A percentile compares a stretch with the other conserved stretches of the same genome.
These are phyloP conservation scores for Pedetes capensis DNA, from an alignment of 2,113 vertebrate species.

Conservation along the genomic window DNA sequence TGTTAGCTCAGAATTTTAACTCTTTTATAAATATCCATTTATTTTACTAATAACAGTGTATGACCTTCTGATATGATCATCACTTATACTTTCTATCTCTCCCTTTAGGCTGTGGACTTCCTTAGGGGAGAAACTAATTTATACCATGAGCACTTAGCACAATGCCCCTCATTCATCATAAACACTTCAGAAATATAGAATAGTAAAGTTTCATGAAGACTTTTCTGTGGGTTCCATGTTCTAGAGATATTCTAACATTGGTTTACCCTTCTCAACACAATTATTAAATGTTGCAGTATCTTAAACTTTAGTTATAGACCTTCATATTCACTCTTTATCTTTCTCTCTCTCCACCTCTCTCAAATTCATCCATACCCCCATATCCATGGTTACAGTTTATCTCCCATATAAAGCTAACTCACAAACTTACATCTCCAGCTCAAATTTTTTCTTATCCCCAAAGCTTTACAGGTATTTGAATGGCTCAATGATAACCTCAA, in stretches of 20 bases:
- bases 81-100: not conserved
- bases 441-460: not conserved
- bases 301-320: not conserved
- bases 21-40: slow-evolving; percentile 27
- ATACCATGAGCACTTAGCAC: not conserved
- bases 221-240: slow-evolving; percentile 20
- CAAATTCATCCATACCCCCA: not conserved
- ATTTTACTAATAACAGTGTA: not conserved
- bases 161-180: not conserved
- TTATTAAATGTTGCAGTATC: not conserved
- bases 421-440: not conserved
- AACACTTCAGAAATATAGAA: not conserved
- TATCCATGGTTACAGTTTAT: not conserved
- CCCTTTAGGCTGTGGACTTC: not conserved
- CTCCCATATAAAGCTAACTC: not conserved
- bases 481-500: not conserved
- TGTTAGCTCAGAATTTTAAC: not conserved
- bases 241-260: not conserved
- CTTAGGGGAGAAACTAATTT: not conserved
- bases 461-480: not conserved
- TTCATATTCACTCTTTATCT: not conserved
- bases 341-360: not conserved
- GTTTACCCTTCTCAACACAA: not conserved
- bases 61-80: not conserved
- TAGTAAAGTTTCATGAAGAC: not conserved